Evolutionary conservation across 2,113 vertebrate genomes (phyloP).

Genomic region (Anguilla rostrata): DNA sequence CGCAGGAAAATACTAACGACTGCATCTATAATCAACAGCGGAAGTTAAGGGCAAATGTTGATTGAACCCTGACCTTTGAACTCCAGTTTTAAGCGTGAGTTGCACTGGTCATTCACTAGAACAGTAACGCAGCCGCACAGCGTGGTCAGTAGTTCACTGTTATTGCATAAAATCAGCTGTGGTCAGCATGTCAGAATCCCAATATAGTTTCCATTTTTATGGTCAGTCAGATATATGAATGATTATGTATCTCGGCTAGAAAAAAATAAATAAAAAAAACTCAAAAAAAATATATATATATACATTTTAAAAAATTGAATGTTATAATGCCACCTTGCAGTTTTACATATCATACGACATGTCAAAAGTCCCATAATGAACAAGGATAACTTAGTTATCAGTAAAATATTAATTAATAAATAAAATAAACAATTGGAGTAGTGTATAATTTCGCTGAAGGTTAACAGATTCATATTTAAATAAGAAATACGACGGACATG

Average conservation of each 20-base stretch:
- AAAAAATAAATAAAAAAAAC: neutral
- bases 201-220: neutral
- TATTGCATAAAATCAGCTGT: neutral
- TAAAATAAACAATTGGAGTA: neutral
- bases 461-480: neutral
- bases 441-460: neutral
- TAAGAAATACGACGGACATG: neutral
- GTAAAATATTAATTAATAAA: neutral
- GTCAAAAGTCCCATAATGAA: neutral
- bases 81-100: no score
- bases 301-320: no score
- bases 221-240: neutral
- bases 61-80: neutral
- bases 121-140: neutral
- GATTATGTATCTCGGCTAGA: neutral
- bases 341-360: neutral
- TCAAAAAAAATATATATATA: neutral
- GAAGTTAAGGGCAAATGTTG: neutral
- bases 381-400: neutral
- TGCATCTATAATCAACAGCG: neutral
- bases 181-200: neutral
- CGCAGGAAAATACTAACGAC: neutral
- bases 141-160: neutral
- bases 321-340: neutral
- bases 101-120: neutral